Percentiles rank a stretch among this genome's conserved stretches.
phyloP scores from a whole-genome alignment of 2,113 vertebrate genomes.

The Sakesphorus luctuosus region DNA sequence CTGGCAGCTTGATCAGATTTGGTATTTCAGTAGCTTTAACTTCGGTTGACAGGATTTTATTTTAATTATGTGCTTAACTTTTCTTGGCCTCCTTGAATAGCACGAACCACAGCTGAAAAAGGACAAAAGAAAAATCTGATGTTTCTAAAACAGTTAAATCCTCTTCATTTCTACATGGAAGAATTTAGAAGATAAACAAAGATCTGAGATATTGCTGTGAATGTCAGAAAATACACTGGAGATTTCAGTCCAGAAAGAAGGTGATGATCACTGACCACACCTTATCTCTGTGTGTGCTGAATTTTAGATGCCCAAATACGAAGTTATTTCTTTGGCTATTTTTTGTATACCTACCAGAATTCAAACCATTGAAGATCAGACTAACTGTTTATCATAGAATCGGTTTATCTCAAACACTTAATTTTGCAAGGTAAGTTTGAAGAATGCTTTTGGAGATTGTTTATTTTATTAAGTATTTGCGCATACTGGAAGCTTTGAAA shows the following conservation, averaged over 20 bases:
- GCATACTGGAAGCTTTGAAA: background rate
- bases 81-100: conserved; percentile 6
- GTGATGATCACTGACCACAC: background rate
- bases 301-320: background rate
- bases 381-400: no score
- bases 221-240: background rate
- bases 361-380: background rate
- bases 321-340: background rate
- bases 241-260: background rate
- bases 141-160: background rate
- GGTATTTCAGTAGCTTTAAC: conserved; percentile 28
- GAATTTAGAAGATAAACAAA: background rate
- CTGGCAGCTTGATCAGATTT: conserved; percentile 29
- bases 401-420: background rate
- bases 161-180: background rate
- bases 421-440: background rate
- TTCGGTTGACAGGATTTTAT: conserved; percentile 16
- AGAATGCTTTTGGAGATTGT: background rate
- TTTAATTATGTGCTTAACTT: conserved; percentile 60
- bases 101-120: background rate
- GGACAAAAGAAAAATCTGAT: background rate
- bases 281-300: background rate
- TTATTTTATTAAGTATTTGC: background rate
- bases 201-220: background rate
- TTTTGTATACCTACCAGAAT: background rate